Conservation (phyloP, 2,797 vertebrate species). For the Linurgus olivaceus region DNA sequence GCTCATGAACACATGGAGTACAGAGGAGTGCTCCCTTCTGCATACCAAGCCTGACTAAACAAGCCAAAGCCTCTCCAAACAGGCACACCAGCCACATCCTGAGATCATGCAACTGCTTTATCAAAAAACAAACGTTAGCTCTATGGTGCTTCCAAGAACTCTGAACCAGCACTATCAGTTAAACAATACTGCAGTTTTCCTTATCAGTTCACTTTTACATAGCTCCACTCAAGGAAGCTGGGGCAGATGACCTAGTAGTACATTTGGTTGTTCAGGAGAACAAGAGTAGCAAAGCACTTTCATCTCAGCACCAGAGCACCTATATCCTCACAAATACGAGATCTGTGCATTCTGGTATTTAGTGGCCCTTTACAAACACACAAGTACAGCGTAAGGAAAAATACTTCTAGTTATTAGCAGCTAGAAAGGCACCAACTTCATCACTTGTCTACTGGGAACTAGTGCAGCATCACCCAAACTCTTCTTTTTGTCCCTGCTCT, state of each 20-base stretch:
- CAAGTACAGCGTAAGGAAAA: not conserved
- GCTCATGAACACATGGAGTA: fast-evolving
- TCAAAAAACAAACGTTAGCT: not conserved
- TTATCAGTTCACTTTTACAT: not conserved
- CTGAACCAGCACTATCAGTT: not conserved
- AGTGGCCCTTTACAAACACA: not conserved
- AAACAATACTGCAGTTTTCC: not conserved
- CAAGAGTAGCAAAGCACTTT: not conserved
- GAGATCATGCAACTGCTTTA: conserved; percentile 14
- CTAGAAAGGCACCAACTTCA: not conserved
- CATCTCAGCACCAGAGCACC: not conserved
- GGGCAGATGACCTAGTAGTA: not conserved
- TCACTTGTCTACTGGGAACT: not conserved
- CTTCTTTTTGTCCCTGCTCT: not conserved
- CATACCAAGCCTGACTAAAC: not conserved
- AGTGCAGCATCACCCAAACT: not conserved
- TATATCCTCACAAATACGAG: fast-evolving
- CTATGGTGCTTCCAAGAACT: not conserved
- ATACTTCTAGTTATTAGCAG: not conserved
- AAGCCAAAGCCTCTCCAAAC: conserved; percentile 21
- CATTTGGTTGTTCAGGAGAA: not conserved
- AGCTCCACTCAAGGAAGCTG: not conserved
- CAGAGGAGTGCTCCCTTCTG: not conserved
- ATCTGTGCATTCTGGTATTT: not conserved
- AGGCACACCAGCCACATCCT: not conserved